A percentile compares a stretch with the other conserved stretches of the same genome.
Evolutionary conservation across 2,888 invertebrate genomes (phyloP).

Genomic region (Cylindroiulus punctatus): DNA sequence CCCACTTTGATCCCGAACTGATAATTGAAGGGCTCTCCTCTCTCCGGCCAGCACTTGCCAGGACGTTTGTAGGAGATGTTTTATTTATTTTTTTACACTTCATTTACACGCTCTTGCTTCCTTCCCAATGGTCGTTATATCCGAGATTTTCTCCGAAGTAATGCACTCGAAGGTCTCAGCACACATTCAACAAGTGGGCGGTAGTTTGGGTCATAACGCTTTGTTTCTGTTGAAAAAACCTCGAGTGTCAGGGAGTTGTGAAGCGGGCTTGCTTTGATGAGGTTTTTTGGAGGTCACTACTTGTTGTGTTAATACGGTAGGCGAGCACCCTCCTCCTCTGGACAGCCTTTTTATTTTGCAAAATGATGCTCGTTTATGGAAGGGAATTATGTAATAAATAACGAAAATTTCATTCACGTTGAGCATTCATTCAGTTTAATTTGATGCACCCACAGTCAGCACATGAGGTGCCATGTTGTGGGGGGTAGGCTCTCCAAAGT

Average conservation of each 20-base stretch:
- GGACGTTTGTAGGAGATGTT: too few species aligned
- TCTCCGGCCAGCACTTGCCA: background rate
- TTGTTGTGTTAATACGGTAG: background rate
- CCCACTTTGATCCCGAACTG: constrained; percentile 29
- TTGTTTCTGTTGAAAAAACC: background rate
- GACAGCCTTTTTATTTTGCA: background rate
- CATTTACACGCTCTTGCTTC: background rate
- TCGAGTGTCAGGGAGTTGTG: background rate
- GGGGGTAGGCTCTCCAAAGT: too few species aligned
- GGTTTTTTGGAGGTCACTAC: background rate
- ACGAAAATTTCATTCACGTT: constrained; percentile 8
- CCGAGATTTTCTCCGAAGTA: constrained; percentile 4
- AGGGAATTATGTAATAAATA: background rate
- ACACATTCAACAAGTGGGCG: constrained; percentile 3
- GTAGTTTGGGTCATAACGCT: constrained; percentile 12
- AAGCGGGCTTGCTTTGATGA: constrained; percentile 5
- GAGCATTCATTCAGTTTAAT: too few species aligned
- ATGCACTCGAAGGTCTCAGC: background rate
- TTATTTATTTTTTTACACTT: constrained; percentile 40
- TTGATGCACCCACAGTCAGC: too few species aligned
- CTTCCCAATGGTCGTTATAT: background rate
- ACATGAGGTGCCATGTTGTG: too few species aligned
- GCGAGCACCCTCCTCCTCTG: background rate
- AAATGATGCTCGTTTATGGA: constrained; percentile 11
- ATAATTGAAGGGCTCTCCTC: constrained; percentile 1